Conservation (phyloP, 2,888 invertebrate species). For the Nomada ruficornis region DNA sequence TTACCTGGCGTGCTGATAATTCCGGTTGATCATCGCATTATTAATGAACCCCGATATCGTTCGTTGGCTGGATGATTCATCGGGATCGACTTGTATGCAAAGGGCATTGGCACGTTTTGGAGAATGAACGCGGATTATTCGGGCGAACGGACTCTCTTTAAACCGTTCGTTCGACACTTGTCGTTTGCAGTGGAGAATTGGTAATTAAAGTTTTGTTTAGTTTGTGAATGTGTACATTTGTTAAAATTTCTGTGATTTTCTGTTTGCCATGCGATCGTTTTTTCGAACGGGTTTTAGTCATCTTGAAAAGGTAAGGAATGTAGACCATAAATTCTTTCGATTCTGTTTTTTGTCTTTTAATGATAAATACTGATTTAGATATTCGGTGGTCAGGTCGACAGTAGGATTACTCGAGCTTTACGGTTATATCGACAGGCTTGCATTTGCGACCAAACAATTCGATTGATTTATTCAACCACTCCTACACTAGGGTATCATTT, state of each 20-base stretch:
- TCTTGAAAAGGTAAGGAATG: neutral
- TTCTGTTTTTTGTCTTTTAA: neutral
- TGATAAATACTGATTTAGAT: neutral
- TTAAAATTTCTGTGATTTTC: no score
- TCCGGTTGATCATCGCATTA: constrained; percentile 48
- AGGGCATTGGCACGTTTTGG: constrained; percentile 8
- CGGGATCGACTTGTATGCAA: constrained; percentile 28
- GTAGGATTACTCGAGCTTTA: no score
- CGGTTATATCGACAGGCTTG: no score
- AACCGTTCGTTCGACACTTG: neutral
- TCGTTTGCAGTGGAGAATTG: neutral
- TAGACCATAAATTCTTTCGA: neutral
- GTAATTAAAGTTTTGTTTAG: neutral
- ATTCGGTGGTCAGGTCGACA: no score
- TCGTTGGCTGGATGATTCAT: constrained; percentile 6
- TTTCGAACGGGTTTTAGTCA: neutral
- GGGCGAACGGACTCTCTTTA: neutral
- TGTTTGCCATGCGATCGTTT: no score
- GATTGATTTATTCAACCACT: neutral
- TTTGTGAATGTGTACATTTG: neutral
- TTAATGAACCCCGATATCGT: constrained; percentile 36
- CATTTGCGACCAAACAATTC: neutral
- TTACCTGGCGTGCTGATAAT: constrained; percentile 55
- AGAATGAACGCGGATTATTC: neutral
- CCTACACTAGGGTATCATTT: constrained; percentile 16